These are phyloP conservation scores for Coleophora flavipennella DNA, from an alignment of 2,888 invertebrate species.

Conservation along the genomic window DNA sequence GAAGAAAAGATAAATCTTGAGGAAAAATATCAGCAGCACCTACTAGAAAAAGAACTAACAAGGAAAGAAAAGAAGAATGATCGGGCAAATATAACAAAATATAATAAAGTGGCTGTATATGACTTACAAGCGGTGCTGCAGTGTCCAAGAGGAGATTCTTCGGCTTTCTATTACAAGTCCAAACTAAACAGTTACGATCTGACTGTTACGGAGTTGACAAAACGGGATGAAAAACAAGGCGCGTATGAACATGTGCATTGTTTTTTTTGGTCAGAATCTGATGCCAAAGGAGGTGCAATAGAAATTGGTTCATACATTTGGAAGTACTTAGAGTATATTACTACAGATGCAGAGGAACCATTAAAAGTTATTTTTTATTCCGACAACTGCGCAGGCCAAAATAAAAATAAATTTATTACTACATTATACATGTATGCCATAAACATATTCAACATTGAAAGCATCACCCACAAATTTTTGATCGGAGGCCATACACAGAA, in stretches of 20 bases:
- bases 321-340: conserved; percentile 7
- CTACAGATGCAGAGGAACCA: conserved; percentile 2
- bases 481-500: conserved; percentile 33
- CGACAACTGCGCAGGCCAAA: conserved; percentile 27
- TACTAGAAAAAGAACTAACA: conserved; percentile 2
- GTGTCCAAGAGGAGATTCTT: conserved; percentile 15
- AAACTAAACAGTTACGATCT: conserved; percentile 21
- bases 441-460: neutral
- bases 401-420: conserved; percentile 22
- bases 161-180: conserved; percentile 19
- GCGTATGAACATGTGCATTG: conserved; percentile 14
- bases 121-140: conserved; percentile 17
- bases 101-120: conserved; percentile 14
- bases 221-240: conserved; percentile 5
- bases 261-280: conserved; percentile 25
- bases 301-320: conserved; percentile 18
- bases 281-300: conserved; percentile 21
- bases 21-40: conserved; percentile 4
- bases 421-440: conserved; percentile 18
- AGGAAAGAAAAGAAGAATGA: conserved; percentile 2
- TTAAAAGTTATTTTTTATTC: conserved; percentile 22
- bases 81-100: conserved; percentile 3
- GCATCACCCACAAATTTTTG: conserved; percentile 27
- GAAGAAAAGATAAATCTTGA: neutral
- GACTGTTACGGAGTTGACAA: conserved; percentile 17